These are phyloP conservation scores for Petromus typicus DNA, from an alignment of 2,113 vertebrate genomes.

Conservation along the genomic window DNA sequence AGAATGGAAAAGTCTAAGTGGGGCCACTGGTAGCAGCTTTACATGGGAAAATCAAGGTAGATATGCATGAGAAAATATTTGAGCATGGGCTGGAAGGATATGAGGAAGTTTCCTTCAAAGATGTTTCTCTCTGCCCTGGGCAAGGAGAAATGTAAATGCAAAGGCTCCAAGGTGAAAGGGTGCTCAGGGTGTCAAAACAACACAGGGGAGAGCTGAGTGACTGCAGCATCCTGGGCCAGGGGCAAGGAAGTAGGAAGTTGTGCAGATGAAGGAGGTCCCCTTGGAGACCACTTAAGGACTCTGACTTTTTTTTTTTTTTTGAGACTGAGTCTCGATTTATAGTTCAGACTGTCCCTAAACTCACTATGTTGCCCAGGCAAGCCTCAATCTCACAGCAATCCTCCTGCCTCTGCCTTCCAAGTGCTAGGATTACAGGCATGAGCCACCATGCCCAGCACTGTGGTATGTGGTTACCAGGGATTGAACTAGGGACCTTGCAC, in stretches of 20 bases:
- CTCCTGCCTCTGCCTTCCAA: no score
- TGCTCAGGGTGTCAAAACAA: neutral
- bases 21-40: neutral
- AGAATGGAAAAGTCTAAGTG: neutral
- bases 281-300: neutral
- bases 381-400: no score
- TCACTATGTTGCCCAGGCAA: no score
- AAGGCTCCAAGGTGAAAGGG: neutral
- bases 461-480: no score
- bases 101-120: neutral
- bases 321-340: no score
- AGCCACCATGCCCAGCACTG: no score
- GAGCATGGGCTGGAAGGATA: neutral
- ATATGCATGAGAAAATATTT: neutral
- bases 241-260: neutral
- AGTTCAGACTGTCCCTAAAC: no score
- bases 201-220: neutral
- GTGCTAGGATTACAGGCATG: no score
- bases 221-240: neutral
- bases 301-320: no score
- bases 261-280: neutral
- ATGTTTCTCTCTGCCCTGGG: neutral
- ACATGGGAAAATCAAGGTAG: neutral
- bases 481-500: no score
- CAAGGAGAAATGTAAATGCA: neutral